Evolutionary conservation across 1,140 invertebrate genomes (phyloP), one percentile per base, ranked within the genome.

Genomic region (Colletes latitarsis): DNA sequence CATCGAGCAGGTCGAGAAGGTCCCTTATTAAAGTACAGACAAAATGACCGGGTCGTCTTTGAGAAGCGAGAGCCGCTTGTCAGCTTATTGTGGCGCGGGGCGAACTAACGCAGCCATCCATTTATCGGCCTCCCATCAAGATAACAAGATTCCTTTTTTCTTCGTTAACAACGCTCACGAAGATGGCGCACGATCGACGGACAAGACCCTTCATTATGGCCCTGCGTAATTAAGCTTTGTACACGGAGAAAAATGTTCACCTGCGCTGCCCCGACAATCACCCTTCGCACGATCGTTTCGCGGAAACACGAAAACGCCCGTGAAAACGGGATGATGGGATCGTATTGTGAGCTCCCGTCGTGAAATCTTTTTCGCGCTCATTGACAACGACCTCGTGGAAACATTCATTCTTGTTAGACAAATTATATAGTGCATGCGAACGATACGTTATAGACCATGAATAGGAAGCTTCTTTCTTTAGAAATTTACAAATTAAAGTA

Each of bases 91-190:
- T 86, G 30, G 57, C 58, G 68, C 55, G 60, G 55, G 55, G 60
- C 71, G 12, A 76, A 75, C 71, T 83, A 83, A 75, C 66, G 60
- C 67, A 74, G 64, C 76, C 72, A 73, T 85, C 57, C 80, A 71
- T 86, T 87, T 86, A 86, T 87, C 74, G 72, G 81, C 72, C 84
- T 73, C 77, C 82, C 81, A 86, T 86, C 82, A 81, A 86, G 85
- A 86, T 86, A 86, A 86, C 69, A 63, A 86, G 76, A 83, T 53
- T 63, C 41, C 10, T 17, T 63, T 63, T 41, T 41, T 52, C 30
- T 84, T 81, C 77, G 70, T 81, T 84, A 70, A 77, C 70, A 68
- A 76, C 74, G 66, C 53, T 73, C 60, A 39, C 43, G 57, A 30
- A 55, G 17, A 74, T 74, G 58, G 43, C 41, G 66, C 70, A 55